Base-by-base conservation (phyloP, 2,113 vertebrate species). In the Myiagra hebetior region DNA sequence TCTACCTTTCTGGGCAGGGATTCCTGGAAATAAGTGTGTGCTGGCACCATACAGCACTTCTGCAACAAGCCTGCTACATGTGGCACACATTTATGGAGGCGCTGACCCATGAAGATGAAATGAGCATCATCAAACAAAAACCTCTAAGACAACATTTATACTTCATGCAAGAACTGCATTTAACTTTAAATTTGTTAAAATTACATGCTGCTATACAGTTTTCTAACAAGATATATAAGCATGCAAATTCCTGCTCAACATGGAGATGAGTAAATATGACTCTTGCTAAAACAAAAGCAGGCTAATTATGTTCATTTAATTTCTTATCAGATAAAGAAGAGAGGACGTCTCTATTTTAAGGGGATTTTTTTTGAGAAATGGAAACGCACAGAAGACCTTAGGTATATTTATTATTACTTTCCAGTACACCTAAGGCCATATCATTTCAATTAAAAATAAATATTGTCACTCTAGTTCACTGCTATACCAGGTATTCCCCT, bases 381-480 rank as follows among this genome's bases (percentile, higher is more conserved):
- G 0, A 49, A 35, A 93, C 31, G 55, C 15, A 67, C 15, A 49
- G 76, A 96, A 90, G 60, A 87, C 9, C 11, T 79, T 16, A 13
- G 73, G 23, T 79, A 16, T 73, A 20, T 57, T 92, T 28, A 49
- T 57, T 85, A 87, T 56, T 64, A 60, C 46, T 95, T 85, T 82
- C 35, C 85, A 87, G 50, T 79, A 88, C 19, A 95, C 79, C 73
- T 56, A 91, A 95, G 55, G 37, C 28, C 6, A 41, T 62, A 93
- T 82, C 22, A 77, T 85, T 94, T 82, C 57, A 80, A 91, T 91
- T 77, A 85, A 91, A 91, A 39, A 81, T 11, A 69, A 90, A 93
- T 60, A 90, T 19, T 63, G 37, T 53, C 81, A 78, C 60, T 95
- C 70, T 77, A 89, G 55, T 85, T 95, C 42, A 74, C 76, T 97